Base-by-base conservation (phyloP, 2,888 invertebrate species). In the Eristalinus sepulchralis region DNA sequence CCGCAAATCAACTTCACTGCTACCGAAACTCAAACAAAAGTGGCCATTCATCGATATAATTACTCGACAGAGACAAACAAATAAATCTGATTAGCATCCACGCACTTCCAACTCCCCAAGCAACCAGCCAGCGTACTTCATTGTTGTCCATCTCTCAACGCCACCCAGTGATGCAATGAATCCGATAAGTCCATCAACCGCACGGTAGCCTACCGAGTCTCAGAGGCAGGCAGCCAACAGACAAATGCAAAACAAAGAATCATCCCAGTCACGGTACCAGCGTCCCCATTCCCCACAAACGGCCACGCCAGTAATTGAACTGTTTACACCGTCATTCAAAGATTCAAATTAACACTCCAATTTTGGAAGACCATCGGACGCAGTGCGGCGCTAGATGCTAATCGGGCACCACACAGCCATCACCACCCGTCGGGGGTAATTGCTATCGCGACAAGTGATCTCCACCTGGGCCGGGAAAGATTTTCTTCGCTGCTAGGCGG, bases 31-130 rank as follows among this genome's bases (percentile, higher is more conserved):
- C 39, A 47, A 62, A 33, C 22, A 27, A 63, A 73, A 24, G 5
- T 5, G 34, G 6, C 9, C 31, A 66, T 39, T 75, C 47, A 60
- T 60, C 67, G 33, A 8, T 27, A 67, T 53, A 75, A 59, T 75
- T 59, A 55, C 47, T 53, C 22, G 22, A 47, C 31, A 33, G 47
- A 72, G 17, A 47, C 47, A 72, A 62, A 60, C 11, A 33, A n/a
- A n/a, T 31, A 63, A 63, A 72, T 75, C 75, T 66, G 75, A 75
- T 75, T 66, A 66, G 64, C 64, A 75, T 75, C 27, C 22, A 33
- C 0, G n/a, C 10, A 64, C 9, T 55, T 22, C 34, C 13, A 62
- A 31, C 0, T 47, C 27, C 20, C 5, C 31, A 2, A 17, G 4
- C 60, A 11, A 17, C 11, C 59, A 27, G n/a, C 31, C 55, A 64